These are phyloP conservation scores for Paralichthys olivaceus DNA, from an alignment of 2,113 vertebrate genomes.

Conservation along the genomic window DNA sequence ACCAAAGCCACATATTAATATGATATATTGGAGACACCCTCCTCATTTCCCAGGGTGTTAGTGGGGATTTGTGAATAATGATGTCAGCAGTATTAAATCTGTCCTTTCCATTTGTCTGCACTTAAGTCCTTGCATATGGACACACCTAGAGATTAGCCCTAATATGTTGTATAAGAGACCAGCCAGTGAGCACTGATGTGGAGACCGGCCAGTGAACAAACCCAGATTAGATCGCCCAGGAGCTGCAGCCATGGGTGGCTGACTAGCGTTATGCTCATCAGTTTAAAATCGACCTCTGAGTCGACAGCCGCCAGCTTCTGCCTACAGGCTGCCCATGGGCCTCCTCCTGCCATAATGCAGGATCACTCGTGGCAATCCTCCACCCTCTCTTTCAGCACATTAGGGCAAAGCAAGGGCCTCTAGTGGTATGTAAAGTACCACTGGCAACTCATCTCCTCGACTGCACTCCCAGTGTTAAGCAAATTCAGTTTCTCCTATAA, in stretches of 20 bases:
- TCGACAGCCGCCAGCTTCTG: constrained; percentile 48
- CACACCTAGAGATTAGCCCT: constrained; percentile 73
- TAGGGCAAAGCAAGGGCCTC: constrained; percentile 8
- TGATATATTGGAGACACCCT: neutral
- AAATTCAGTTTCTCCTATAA: constrained; percentile 9
- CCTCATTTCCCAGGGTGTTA: constrained; percentile 23
- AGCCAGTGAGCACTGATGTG: constrained; percentile 27
- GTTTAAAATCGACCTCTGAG: constrained; percentile 48
- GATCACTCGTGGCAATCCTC: constrained; percentile 35
- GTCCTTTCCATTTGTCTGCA: constrained; percentile 54
- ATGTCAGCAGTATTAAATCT: constrained; percentile 66
- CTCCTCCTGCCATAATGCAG: constrained; percentile 32
- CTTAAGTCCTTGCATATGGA: constrained; percentile 65
- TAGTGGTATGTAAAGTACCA: neutral
- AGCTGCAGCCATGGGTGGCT: constrained; percentile 35
- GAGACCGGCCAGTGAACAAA: constrained; percentile 50
- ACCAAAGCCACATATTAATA: constrained; percentile 3
- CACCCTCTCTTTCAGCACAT: constrained; percentile 25
- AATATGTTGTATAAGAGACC: constrained; percentile 52
- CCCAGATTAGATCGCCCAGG: constrained; percentile 61
- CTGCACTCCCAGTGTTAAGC: neutral
- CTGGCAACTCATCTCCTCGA: neutral
- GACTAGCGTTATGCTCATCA: constrained; percentile 47
- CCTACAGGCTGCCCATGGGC: constrained; percentile 45
- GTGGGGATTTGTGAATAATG: constrained; percentile 53